phyloP scores from a whole-genome alignment of 2,888 invertebrate genomes.

The Liodrosophila aerea region DNA sequence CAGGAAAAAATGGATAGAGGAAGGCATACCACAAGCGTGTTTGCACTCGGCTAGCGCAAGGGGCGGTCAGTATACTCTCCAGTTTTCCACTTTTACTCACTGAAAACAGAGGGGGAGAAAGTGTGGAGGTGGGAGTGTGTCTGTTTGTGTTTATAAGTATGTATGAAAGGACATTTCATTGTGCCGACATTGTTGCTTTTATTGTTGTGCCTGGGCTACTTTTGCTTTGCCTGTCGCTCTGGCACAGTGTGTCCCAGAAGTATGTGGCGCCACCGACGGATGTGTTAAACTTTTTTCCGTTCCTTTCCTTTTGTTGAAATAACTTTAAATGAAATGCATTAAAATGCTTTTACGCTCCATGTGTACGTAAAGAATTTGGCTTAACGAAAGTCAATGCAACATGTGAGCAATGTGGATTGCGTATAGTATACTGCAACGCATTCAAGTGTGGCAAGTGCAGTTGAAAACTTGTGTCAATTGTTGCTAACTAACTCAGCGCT shows the following conservation, averaged over 20 bases:
- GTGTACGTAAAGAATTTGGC: not conserved
- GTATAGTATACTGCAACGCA: slow-evolving; percentile 47
- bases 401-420: slow-evolving; percentile 7
- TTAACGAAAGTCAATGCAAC: not conserved
- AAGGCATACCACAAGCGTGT: slow-evolving; percentile 43
- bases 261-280: slow-evolving; percentile 31
- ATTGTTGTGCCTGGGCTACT: slow-evolving; percentile 45
- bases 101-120: not conserved
- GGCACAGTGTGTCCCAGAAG: slow-evolving; percentile 48
- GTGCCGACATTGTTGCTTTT: slow-evolving; percentile 66
- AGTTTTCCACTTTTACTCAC: slow-evolving; percentile 52
- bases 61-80: slow-evolving; percentile 58
- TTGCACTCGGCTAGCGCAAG: slow-evolving; percentile 49
- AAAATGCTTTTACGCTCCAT: slow-evolving; percentile 27
- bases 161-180: slow-evolving; percentile 59
- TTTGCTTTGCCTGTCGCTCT: slow-evolving; percentile 38
- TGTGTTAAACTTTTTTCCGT: slow-evolving; percentile 52
- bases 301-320: slow-evolving; percentile 43
- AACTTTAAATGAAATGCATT: slow-evolving; percentile 58
- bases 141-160: slow-evolving; percentile 16
- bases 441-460: slow-evolving; percentile 3
- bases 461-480: slow-evolving; percentile 9
- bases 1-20: not conserved
- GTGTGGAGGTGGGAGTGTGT: slow-evolving; percentile 13
- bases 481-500: slow-evolving; percentile 14